Conservation (phyloP, 2,797 vertebrate species). For the Hozukius guyotensis region DNA sequence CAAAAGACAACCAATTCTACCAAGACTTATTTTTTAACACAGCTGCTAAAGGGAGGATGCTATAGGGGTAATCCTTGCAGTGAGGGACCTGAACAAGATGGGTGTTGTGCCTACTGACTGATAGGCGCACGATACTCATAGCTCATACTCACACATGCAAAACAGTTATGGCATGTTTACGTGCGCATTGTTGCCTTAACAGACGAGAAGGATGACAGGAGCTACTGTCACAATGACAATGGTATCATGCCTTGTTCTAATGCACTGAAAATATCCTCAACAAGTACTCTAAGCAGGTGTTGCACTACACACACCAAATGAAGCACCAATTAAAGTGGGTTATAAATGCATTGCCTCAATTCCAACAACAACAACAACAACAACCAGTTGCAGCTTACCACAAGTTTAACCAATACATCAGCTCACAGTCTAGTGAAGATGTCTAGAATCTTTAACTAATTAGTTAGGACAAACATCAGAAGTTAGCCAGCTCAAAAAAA, state of each 20-base stretch:
- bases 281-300: background rate
- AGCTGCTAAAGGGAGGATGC: slow-evolving; percentile 18
- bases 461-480: background rate
- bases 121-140: background rate
- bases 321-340: background rate
- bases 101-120: background rate
- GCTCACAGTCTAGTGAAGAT: background rate
- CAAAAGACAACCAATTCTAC: slow-evolving; percentile 43
- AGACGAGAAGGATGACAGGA: background rate
- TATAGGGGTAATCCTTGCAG: slow-evolving; percentile 13
- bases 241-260: background rate
- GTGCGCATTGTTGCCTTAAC: background rate
- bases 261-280: background rate
- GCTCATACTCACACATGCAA: background rate
- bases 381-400: no score
- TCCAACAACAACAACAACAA: no score
- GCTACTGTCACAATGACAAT: background rate
- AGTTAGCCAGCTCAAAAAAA: background rate
- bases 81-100: background rate
- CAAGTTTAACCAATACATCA: background rate
- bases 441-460: background rate
- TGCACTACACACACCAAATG: no score
- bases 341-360: background rate
- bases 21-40: slow-evolving; percentile 25
- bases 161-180: background rate